Conservation (phyloP, 2,888 invertebrate genomes). For the Cheilosia variabilis region DNA sequence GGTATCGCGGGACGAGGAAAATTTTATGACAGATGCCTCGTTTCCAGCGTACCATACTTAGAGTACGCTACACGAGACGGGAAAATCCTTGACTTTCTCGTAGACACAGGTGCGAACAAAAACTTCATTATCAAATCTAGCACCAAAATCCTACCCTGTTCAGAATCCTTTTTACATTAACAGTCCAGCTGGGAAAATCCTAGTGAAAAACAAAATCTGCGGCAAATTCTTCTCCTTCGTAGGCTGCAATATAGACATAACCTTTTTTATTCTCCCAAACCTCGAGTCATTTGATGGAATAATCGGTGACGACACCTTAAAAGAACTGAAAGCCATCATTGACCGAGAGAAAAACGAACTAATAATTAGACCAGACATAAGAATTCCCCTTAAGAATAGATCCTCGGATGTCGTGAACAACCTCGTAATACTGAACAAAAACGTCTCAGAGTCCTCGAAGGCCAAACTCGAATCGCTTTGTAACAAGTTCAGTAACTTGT, state of each 20-base stretch:
- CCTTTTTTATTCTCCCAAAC: neutral
- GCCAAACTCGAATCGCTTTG: conserved; percentile 2
- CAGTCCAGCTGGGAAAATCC: conserved; percentile 4
- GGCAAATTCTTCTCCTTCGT: conserved; percentile 23
- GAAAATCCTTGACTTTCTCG: conserved; percentile 11
- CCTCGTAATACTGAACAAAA: neutral
- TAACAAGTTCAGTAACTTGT: neutral
- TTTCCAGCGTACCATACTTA: conserved; percentile 34
- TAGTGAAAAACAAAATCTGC: conserved; percentile 12
- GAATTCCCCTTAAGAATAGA: conserved; percentile 1
- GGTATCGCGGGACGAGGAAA: conserved; percentile 1
- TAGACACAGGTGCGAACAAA: neutral
- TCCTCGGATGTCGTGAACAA: neutral
- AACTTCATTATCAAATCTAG: conserved; percentile 19
- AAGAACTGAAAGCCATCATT: conserved; percentile 13
- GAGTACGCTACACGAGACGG: conserved; percentile 29
- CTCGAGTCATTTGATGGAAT: conserved; percentile 3
- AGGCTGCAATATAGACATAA: conserved; percentile 9
- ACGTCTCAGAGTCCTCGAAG: neutral
- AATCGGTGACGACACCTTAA: conserved; percentile 15
- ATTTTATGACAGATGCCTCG: conserved; percentile 30
- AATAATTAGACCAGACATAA: neutral
- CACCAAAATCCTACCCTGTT: neutral
- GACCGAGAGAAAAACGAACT: conserved; percentile 6
- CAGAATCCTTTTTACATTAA: conserved; percentile 11